Evolutionary conservation across 1,140 invertebrate species (phyloP).

Genomic region (Neodiprion virginianus): DNA sequence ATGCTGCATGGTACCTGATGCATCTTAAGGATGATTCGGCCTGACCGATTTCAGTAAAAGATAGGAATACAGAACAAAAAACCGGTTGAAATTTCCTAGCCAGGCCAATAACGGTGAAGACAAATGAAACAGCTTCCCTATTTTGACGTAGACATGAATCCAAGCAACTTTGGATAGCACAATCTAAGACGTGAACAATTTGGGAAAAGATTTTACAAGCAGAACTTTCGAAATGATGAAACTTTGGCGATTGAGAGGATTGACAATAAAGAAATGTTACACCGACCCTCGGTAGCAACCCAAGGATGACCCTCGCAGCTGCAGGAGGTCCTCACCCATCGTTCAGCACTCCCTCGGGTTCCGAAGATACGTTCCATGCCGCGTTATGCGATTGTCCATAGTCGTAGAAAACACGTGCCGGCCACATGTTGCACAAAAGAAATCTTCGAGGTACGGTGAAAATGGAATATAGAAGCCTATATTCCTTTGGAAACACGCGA

Average conservation of each 20-base stretch:
- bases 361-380: background rate
- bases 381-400: slow-evolving; percentile 26
- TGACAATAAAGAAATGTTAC: background rate
- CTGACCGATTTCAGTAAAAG: too few species aligned
- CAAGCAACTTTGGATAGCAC: background rate
- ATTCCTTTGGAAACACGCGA: slow-evolving; percentile 6
- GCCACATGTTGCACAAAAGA: slow-evolving; percentile 60
- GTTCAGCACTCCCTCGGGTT: background rate
- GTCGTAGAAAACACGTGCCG: slow-evolving; percentile 56
- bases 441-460: slow-evolving; percentile 1
- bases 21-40: too few species aligned
- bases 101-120: too few species aligned
- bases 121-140: background rate
- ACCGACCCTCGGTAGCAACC: background rate
- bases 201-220: background rate
- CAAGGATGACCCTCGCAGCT: background rate
- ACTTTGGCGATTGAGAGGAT: background rate
- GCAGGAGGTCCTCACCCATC: background rate
- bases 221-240: background rate
- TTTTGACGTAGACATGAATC: background rate
- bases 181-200: background rate
- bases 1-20: too few species aligned
- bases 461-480: background rate
- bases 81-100: too few species aligned
- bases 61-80: too few species aligned